A percentile compares a stretch with the other conserved stretches of the same genome.
Conservation (phyloP, 2,113 vertebrate genomes). For the Heptranchias perlo region DNA sequence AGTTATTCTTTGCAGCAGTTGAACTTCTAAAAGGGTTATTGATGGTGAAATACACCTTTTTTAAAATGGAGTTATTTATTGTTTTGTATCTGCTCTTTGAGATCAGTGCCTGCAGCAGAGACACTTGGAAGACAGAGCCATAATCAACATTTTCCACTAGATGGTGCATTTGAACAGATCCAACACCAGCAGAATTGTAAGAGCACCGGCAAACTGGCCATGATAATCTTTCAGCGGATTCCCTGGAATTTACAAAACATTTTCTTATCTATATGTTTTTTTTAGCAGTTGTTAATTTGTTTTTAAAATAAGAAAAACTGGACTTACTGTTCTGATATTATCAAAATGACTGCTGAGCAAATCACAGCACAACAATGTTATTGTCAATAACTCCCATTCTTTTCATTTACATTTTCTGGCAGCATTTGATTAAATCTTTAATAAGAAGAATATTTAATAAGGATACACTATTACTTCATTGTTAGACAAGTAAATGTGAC, state of each 20-base stretch:
- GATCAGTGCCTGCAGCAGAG: neutral
- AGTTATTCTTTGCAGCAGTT: neutral
- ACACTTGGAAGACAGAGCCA: neutral
- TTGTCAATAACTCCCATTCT: neutral
- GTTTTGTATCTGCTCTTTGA: neutral
- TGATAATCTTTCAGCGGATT: neutral
- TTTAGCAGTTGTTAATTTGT: neutral
- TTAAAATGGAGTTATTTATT: neutral
- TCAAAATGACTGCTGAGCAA: neutral
- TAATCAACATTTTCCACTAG: neutral
- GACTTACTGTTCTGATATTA: neutral
- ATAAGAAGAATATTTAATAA: neutral
- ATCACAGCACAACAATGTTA: conserved; percentile 5
- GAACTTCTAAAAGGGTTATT: neutral
- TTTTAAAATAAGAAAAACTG: conserved; percentile 12
- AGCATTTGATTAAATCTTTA: neutral
- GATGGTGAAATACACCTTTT: neutral
- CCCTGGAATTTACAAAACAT: conserved; percentile 15
- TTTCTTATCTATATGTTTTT: neutral
- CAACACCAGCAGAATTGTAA: neutral
- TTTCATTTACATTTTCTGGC: neutral
- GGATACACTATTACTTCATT: neutral
- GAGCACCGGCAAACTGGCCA: too few species aligned
- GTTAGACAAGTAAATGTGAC: neutral
- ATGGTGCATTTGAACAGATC: neutral